phyloP scores from a whole-genome alignment of 2,113 vertebrate genomes.

The Ochotona curzoniae region DNA sequence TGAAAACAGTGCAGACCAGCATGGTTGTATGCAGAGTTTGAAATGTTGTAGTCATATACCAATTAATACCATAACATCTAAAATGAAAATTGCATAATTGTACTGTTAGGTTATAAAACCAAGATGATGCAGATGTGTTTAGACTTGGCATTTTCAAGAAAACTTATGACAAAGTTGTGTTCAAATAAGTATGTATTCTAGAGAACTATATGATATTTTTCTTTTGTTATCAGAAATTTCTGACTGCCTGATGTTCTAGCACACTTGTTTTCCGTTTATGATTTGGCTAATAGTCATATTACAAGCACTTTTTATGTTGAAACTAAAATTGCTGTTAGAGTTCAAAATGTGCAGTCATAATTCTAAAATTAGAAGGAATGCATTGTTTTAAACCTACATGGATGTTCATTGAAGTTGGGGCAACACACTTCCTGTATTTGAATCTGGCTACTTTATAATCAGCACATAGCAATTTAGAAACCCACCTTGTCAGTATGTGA shows the following conservation, averaged over 20 bases:
- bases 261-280: slow-evolving; percentile 40
- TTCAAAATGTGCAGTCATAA: not conserved
- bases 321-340: not conserved
- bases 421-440: not conserved
- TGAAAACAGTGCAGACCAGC: slow-evolving; percentile 51
- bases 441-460: slow-evolving; percentile 29
- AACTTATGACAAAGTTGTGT: not conserved
- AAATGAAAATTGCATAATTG: slow-evolving; percentile 39
- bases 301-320: not conserved
- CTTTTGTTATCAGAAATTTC: not conserved
- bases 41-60: not conserved
- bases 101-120: slow-evolving; percentile 25
- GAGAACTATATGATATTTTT: slow-evolving; percentile 22
- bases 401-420: not conserved
- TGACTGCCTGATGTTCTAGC: not conserved
- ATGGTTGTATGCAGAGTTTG: not conserved
- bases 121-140: slow-evolving; percentile 4
- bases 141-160: not conserved
- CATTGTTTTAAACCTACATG: not conserved
- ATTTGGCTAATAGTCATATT: not conserved
- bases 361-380: slow-evolving; percentile 54
- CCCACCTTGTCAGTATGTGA: not conserved
- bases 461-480: slow-evolving; percentile 49
- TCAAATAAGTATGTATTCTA: not conserved
- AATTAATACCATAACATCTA: slow-evolving; percentile 39